These are phyloP conservation scores for Recurvirostra avosetta DNA, from an alignment of 2,113 vertebrate genomes.

Conservation along the genomic window DNA sequence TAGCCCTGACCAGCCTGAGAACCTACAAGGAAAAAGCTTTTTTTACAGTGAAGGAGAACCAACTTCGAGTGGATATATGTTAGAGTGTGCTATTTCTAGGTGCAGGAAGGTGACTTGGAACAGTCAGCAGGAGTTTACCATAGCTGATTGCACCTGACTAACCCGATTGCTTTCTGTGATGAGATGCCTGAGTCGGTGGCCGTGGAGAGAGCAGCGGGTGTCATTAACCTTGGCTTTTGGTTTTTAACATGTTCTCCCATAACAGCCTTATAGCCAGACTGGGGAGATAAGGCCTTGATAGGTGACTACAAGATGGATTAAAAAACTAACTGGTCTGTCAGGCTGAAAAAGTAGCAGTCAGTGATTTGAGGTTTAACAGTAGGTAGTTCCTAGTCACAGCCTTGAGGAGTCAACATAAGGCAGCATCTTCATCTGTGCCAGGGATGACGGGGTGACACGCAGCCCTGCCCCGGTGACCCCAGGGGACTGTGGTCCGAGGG, in stretches of 20 bases:
- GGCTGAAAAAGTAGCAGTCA: background rate
- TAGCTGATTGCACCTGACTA: background rate
- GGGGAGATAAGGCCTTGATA: background rate
- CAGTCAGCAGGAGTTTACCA: background rate
- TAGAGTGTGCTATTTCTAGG: background rate
- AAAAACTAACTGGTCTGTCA: background rate
- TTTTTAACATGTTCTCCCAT: background rate
- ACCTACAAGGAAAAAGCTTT: background rate
- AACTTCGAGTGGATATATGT: background rate
- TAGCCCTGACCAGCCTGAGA: background rate
- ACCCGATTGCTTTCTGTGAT: background rate
- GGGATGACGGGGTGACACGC: background rate
- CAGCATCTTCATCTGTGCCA: background rate
- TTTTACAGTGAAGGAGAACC: background rate
- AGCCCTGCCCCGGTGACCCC: background rate
- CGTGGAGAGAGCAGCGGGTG: background rate
- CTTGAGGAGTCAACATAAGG: background rate
- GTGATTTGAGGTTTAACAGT: background rate
- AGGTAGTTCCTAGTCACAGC: background rate
- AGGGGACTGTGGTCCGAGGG: fast-evolving
- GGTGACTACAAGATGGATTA: background rate
- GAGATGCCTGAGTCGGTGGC: background rate
- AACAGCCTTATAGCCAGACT: background rate
- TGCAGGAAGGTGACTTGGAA: background rate
- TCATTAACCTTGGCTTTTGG: background rate